phyloP scores from a whole-genome alignment of 2,888 invertebrate genomes.

The Drosophila kanekoi region DNA sequence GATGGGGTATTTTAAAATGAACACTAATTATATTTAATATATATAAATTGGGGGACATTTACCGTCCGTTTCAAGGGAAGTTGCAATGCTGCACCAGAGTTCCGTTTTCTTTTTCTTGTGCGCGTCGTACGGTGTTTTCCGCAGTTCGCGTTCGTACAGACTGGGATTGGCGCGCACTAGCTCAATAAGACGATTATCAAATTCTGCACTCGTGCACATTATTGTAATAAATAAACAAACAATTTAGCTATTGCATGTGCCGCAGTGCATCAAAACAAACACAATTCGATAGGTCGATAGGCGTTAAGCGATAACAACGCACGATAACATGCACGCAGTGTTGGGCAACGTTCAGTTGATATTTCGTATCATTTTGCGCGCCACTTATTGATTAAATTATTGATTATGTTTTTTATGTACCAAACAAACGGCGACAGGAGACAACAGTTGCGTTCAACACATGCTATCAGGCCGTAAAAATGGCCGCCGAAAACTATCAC shows the following conservation, averaged over 20 bases:
- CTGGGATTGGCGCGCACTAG: slow-evolving; percentile 76
- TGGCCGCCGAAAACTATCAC: slow-evolving; percentile 91
- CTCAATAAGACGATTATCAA: slow-evolving; percentile 71
- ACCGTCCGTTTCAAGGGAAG: slow-evolving; percentile 75
- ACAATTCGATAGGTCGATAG: slow-evolving; percentile 30
- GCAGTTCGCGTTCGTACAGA: slow-evolving; percentile 66
- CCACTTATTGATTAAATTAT: slow-evolving; percentile 59
- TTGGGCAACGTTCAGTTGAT: slow-evolving; percentile 16
- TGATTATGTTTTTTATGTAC: slow-evolving; percentile 58
- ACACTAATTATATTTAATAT: not conserved
- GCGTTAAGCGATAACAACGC: slow-evolving; percentile 13
- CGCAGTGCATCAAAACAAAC: slow-evolving; percentile 40
- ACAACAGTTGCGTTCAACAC: slow-evolving; percentile 18
- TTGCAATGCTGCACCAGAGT: slow-evolving; percentile 77
- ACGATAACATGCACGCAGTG: slow-evolving; percentile 19
- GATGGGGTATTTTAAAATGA: not conserved
- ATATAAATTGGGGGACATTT: slow-evolving; percentile 10
- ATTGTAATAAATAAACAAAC: slow-evolving; percentile 17
- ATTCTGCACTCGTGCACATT: slow-evolving; percentile 44
- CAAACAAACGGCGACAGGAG: slow-evolving; percentile 13
- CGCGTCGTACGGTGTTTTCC: slow-evolving; percentile 70
- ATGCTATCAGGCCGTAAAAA: slow-evolving; percentile 45
- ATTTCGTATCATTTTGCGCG: slow-evolving; percentile 36
- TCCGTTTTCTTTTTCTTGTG: slow-evolving; percentile 69
- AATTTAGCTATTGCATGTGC: slow-evolving; percentile 10